phyloP scores from a whole-genome alignment of 2,797 vertebrate genomes.

The Sciurus vulgaris region DNA sequence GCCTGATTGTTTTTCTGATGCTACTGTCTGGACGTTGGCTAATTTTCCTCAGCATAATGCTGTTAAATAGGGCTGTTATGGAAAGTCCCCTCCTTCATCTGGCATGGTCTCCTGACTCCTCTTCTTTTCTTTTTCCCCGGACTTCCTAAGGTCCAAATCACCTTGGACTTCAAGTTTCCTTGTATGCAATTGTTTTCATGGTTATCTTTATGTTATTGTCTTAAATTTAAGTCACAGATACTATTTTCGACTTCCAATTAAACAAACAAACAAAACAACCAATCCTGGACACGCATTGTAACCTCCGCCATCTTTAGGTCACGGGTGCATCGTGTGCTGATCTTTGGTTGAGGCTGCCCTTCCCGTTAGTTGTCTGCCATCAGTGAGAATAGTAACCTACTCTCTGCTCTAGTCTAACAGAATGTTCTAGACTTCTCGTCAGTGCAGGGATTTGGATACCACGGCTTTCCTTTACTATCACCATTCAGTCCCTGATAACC shows the following conservation, averaged over 20 bases:
- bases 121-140: background rate
- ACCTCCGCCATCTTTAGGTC: background rate
- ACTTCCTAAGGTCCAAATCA: slow-evolving; percentile 34
- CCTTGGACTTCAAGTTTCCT: slow-evolving; percentile 61
- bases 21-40: slow-evolving; percentile 77
- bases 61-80: slow-evolving; percentile 71
- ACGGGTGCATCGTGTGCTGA: background rate
- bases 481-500: background rate
- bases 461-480: background rate
- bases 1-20: slow-evolving; percentile 77
- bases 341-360: background rate
- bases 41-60: slow-evolving; percentile 81
- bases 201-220: background rate
- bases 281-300: rapidly evolving
- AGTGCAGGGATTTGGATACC: background rate
- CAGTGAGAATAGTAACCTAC: background rate
- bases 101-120: slow-evolving; percentile 60
- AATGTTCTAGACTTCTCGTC: background rate
- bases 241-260: background rate
- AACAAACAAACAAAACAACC: background rate
- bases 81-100: slow-evolving; percentile 72
- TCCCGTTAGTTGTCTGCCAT: background rate
- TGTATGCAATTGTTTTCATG: rapidly evolving
- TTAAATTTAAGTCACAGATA: background rate
- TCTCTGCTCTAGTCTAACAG: background rate